Evolutionary conservation across 2,113 vertebrate genomes (phyloP), one percentile per base, ranked within the genome.

Genomic region (Pelecanus crispus): DNA sequence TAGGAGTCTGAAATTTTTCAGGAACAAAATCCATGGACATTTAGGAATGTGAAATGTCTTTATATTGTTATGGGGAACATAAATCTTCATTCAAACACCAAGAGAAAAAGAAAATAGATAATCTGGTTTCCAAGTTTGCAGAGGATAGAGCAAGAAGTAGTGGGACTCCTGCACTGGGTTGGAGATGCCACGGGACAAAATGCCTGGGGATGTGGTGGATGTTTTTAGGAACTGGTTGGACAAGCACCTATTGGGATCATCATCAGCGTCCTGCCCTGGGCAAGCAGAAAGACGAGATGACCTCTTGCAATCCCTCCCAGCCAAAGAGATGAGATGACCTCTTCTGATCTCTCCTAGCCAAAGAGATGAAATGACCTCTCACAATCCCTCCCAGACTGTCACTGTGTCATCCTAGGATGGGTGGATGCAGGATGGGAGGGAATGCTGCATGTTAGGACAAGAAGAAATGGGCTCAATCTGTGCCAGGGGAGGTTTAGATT

Each of bases 401-500:
- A 44, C 4, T 75, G 20, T 55, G 32, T n/a, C 6, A 4, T 89
- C 21, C 13, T 34, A 36, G 50, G 40, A 40, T 15, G 38, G 7
- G 9, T 68, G 34, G 15, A 61, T 3, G 1, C 2, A 15, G 38
- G 4, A 16, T 71, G 16, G 20, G 24, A 77, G 38, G 40, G 20
- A 86, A 34, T 0, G 0, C 17, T 38, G 3, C 3, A 0, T 61
- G 44, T 70, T n/a, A n/a, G n/a, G n/a, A n/a, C n/a, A n/a, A n/a
- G n/a, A n/a, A n/a, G n/a, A n/a, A n/a, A n/a, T n/a, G n/a, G n/a
- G n/a, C n/a, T n/a, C n/a, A n/a, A n/a, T n/a, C n/a, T n/a, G n/a
- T n/a, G n/a, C n/a, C n/a, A n/a, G n/a, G n/a, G n/a, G n/a, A n/a
- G n/a, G n/a, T n/a, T n/a, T n/a, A n/a, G n/a, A n/a, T n/a, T n/a